Conservation (phyloP, 2,888 invertebrate species). For the Lasioglossum malachurum region DNA sequence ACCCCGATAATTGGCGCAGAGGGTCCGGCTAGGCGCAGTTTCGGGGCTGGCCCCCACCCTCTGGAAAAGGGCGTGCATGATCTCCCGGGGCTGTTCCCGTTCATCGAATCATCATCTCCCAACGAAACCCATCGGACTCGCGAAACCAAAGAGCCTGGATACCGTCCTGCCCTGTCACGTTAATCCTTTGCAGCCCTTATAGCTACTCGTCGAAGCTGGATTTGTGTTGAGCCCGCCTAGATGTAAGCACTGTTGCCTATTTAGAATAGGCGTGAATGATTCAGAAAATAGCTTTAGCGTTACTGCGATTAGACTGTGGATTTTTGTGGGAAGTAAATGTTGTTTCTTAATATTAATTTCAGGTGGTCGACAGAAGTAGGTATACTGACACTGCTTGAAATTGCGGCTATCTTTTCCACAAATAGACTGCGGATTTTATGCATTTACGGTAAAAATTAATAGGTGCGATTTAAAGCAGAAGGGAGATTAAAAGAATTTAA, state of each 20-base stretch:
- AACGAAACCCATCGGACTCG: neutral
- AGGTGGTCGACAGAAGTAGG: no score
- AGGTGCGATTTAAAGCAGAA: neutral
- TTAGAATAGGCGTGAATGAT: no score
- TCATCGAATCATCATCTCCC: neutral
- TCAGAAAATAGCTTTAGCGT: no score
- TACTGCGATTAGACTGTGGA: no score
- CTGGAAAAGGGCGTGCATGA: conserved; percentile 49
- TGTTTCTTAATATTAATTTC: no score
- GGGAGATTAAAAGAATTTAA: neutral
- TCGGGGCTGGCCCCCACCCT: conserved; percentile 24
- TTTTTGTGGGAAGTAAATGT: no score
- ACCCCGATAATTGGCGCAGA: conserved; percentile 70
- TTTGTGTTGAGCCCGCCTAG: no score
- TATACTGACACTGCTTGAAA: no score
- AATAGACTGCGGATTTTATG: neutral
- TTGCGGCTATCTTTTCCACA: no score
- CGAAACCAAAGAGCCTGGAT: neutral
- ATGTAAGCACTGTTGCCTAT: no score
- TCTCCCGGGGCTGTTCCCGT: conserved; percentile 28
- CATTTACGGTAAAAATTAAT: neutral
- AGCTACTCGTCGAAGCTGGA: no score
- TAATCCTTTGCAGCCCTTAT: neutral
- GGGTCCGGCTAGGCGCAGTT: conserved; percentile 52
- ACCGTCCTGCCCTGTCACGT: neutral